These are phyloP conservation scores for Ichneumon xanthorius DNA, from an alignment of 2,888 invertebrate genomes.

Conservation along the genomic window DNA sequence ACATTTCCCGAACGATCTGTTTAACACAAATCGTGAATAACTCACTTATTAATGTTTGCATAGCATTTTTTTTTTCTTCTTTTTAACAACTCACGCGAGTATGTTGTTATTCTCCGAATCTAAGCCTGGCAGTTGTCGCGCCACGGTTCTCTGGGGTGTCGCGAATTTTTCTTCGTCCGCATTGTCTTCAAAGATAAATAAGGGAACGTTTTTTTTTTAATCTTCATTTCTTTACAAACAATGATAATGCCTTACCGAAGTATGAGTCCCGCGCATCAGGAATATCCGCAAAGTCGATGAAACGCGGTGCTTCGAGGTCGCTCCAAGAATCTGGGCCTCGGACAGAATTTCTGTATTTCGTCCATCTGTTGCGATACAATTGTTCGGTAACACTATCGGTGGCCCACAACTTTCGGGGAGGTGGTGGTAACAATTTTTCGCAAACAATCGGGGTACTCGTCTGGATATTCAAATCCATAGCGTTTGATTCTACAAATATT, in stretches of 20 bases:
- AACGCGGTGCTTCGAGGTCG: constrained; percentile 64
- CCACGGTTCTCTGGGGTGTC: constrained; percentile 41
- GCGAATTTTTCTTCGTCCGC: constrained; percentile 32
- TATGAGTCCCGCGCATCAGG: constrained; percentile 58
- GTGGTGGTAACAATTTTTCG: constrained; percentile 58
- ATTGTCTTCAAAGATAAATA: constrained; percentile 28
- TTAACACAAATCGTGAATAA: constrained; percentile 9
- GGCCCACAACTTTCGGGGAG: constrained; percentile 60
- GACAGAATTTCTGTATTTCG: constrained; percentile 58
- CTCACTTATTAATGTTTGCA: no score
- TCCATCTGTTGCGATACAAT: constrained; percentile 65
- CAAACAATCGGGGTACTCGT: constrained; percentile 66
- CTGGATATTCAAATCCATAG: constrained; percentile 46
- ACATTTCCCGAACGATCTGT: constrained; percentile 55
- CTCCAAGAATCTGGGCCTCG: constrained; percentile 59
- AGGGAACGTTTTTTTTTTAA: not conserved
- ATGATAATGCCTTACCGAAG: constrained; percentile 63
- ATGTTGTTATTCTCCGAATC: constrained; percentile 58
- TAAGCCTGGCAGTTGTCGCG: constrained; percentile 34
- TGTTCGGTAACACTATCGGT: constrained; percentile 59
- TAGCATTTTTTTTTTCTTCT: not conserved
- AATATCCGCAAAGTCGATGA: constrained; percentile 58
- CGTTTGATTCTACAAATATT: not conserved
- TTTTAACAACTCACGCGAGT: constrained; percentile 53
- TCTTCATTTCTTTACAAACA: not conserved